Evolutionary conservation across 2,113 vertebrate genomes (phyloP).

Genomic region (Sinocyclocheilus anshuiensis): DNA sequence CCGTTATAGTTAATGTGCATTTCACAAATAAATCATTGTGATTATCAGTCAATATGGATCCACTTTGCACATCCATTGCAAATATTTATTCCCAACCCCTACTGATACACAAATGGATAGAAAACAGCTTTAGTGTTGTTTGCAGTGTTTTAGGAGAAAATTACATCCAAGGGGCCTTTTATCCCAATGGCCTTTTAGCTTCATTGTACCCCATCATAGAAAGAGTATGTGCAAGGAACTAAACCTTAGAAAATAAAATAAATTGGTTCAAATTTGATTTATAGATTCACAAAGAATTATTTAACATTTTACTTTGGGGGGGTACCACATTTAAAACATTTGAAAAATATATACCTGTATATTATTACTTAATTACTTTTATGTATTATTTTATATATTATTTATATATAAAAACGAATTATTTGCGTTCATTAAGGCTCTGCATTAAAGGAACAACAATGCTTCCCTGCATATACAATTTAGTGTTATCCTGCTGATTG

Average conservation of each 20-base stretch:
- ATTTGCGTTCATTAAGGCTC: neutral
- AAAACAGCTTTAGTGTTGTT: neutral
- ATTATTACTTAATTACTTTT: too few relatives aligned
- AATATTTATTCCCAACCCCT: neutral
- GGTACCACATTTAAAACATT: neutral
- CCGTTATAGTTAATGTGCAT: neutral
- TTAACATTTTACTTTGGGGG: neutral
- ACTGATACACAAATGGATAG: neutral
- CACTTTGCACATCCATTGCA: neutral
- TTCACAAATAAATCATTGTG: neutral
- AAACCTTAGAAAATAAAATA: neutral
- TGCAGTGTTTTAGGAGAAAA: neutral
- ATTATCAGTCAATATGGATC: neutral
- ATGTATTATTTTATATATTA: neutral
- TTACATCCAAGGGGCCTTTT: neutral
- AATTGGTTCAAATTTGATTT: neutral
- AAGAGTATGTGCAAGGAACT: neutral
- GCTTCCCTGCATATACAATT: neutral
- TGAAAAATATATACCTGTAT: too few relatives aligned
- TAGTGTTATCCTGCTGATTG: conserved; percentile 35
- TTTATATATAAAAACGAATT: neutral
- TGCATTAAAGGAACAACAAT: too few relatives aligned
- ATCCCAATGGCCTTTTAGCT: neutral
- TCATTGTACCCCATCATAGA: neutral
- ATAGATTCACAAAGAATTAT: neutral